Evolutionary conservation across 2,797 vertebrate genomes (phyloP).

Genomic region (Tapera naevia): DNA sequence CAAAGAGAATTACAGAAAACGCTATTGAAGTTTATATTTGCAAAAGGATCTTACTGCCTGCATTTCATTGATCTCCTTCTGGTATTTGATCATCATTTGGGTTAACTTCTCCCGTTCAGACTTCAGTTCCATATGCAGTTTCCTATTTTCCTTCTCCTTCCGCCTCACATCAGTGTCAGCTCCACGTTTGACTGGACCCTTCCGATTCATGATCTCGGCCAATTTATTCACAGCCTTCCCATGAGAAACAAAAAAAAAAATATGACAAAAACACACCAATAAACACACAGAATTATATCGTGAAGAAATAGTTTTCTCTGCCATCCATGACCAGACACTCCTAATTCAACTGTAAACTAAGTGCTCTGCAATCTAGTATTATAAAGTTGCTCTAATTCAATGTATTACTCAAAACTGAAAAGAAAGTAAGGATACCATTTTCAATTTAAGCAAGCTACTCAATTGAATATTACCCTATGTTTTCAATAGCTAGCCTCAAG

Average conservation of each 20-base stretch:
- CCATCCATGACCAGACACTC: background rate
- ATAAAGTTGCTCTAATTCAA: background rate
- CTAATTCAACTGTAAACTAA: background rate
- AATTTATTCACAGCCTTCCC: constrained; percentile 95
- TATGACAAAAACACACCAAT: background rate
- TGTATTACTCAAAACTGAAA: background rate
- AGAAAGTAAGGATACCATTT: background rate
- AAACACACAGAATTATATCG: background rate
- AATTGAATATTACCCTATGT: background rate
- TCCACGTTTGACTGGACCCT: constrained; percentile 91
- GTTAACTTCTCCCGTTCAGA: constrained; percentile 96
- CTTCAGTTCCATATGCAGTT: constrained; percentile 94
- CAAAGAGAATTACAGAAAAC: background rate
- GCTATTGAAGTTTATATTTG: background rate
- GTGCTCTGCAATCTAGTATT: background rate
- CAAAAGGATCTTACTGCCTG: constrained; percentile 86
- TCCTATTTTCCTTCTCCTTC: constrained; percentile 98
- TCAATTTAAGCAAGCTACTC: background rate
- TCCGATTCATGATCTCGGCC: constrained; percentile 98
- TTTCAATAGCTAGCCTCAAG: background rate
- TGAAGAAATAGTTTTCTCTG: background rate
- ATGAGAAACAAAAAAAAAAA: background rate
- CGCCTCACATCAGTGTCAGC: constrained; percentile 94
- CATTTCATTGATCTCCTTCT: constrained; percentile 96
- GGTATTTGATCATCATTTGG: constrained; percentile 96